Evolutionary conservation across 1,140 invertebrate species (phyloP), one percentile per base, ranked within the genome.

Genomic region (Eciton burchellii): DNA sequence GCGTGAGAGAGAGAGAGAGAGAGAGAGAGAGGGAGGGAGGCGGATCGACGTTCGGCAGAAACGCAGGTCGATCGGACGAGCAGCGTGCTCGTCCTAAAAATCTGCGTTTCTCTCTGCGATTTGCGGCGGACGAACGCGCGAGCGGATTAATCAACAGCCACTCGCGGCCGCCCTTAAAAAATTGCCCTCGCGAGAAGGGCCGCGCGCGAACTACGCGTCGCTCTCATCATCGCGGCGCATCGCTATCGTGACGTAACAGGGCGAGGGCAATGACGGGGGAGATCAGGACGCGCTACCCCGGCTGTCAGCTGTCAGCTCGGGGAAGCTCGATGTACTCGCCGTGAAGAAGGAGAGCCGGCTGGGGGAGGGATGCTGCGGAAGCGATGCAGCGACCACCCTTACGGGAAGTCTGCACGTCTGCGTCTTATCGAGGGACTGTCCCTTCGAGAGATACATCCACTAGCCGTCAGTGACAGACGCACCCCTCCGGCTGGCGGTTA

Each of bases 381-480:
- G 35, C 41, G 24, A 19, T 54, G 63, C 12, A 35, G 60, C 16
- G 49, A 35, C 2, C 52, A 45, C 74, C 35, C 24, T 70, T 56
- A 70, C 35, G 63, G 56, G n/a, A n/a, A n/a, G n/a, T 29, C 74
- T 56, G 49, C 54, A 35, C 74, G 52, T 35, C 21, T 63, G 26
- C 21, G 26, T 49, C 35, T 79, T 79, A 79, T 56, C 35, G 62
- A 70, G 35, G 65, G 74, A 68, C 74, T 68, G 63, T 35, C 49
- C 68, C 63, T 35, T 29, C 29, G 47, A 45, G 63, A 45, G 63
- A 70, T 79, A 79, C 74, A 79, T 19, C 49, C 62, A 56, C 63
- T 79, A 57, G 74, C 63, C 68, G 74, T 79, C 74, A 57, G 63
- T 79, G 62, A 70, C 74, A 79, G 74, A 79, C 63, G 43, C 54